phyloP scores from a whole-genome alignment of 1,140 invertebrate genomes.

The Uloborus diversus region DNA sequence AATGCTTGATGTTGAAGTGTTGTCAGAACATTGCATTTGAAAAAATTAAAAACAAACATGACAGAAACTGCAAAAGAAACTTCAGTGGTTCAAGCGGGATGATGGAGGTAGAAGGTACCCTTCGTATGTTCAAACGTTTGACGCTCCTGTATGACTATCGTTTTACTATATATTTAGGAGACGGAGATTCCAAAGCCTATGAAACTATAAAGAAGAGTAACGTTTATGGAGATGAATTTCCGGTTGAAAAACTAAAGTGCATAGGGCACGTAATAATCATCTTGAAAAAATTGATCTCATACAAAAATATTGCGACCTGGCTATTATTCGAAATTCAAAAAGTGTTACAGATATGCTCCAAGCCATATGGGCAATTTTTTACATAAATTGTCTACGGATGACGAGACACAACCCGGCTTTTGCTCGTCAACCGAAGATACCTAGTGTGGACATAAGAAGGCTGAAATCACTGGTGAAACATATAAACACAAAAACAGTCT shows the following conservation, averaged over 20 bases:
- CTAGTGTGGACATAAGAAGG: conserved; percentile 7
- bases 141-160: neutral
- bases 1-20: neutral
- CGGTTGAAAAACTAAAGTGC: neutral
- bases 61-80: neutral
- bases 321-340: neutral
- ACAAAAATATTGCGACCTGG: neutral
- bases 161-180: neutral
- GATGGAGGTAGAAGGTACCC: neutral
- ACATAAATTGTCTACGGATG: conserved; percentile 9
- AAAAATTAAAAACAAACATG: neutral
- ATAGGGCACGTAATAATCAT: too few relatives aligned
- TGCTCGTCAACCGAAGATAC: neutral
- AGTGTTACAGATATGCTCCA: neutral
- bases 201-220: neutral
- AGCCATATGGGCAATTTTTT: conserved; percentile 30
- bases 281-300: neutral
- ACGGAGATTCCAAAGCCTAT: neutral
- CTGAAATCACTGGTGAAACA: neutral
- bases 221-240: neutral
- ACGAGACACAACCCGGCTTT: conserved; percentile 9
- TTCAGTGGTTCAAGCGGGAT: neutral
- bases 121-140: neutral
- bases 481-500: conserved; percentile 12
- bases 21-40: neutral